Evolutionary conservation across 1,140 invertebrate genomes (phyloP).

Genomic region (Caenorhabditis remanei): DNA sequence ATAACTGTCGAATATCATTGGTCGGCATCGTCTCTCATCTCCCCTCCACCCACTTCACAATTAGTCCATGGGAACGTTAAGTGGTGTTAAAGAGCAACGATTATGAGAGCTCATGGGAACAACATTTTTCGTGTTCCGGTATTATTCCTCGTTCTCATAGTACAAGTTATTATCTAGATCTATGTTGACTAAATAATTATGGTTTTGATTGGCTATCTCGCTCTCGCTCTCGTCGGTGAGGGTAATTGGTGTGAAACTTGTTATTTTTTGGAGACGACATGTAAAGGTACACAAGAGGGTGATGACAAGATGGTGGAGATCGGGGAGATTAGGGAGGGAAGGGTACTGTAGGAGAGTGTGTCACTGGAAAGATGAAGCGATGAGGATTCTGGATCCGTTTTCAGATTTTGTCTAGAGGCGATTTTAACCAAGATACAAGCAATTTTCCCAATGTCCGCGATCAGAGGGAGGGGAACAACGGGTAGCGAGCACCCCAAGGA

Average conservation of each 20-base stretch:
- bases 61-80: not conserved
- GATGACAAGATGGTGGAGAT: not conserved
- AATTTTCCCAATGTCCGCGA: too few relatives aligned
- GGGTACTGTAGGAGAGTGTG: not conserved
- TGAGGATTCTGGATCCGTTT: too few relatives aligned
- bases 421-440: too few relatives aligned
- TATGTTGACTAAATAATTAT: conserved; percentile 35
- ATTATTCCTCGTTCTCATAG: not conserved
- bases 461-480: too few relatives aligned
- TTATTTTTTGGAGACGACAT: too few relatives aligned
- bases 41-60: not conserved
- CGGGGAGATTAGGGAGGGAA: too few relatives aligned
- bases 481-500: too few relatives aligned
- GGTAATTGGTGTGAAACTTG: conserved; percentile 13
- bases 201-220: not conserved
- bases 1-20: too few relatives aligned
- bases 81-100: not conserved
- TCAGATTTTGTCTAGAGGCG: too few relatives aligned
- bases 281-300: not conserved
- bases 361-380: not conserved
- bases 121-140: not conserved
- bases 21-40: not conserved
- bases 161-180: not conserved
- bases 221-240: too few relatives aligned
- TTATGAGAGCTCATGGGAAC: not conserved